A percentile compares a stretch with the other conserved stretches of the same genome.
These are phyloP conservation scores for Neosalanx taihuensis DNA, from an alignment of 2,797 vertebrate genomes.

Conservation along the genomic window DNA sequence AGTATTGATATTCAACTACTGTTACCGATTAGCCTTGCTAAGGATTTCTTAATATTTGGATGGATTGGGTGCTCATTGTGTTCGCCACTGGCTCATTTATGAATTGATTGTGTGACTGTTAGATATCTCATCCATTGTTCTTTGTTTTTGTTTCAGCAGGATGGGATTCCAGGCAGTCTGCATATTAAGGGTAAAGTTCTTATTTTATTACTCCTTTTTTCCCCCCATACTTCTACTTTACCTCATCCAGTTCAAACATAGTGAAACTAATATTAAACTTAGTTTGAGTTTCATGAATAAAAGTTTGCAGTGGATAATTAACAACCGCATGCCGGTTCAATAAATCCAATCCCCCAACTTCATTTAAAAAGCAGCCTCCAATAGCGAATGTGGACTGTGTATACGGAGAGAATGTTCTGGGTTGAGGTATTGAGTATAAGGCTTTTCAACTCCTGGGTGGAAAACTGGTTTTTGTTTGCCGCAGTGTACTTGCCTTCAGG, in stretches of 20 bases:
- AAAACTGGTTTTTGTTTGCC: not conserved
- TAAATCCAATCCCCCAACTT: not conserved
- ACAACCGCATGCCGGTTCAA: not conserved
- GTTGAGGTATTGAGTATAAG: not conserved
- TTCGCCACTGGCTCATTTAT: not conserved
- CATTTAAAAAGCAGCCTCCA: not conserved
- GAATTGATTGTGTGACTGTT: constrained; percentile 18
- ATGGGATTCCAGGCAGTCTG: constrained; percentile 81
- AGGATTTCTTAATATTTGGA: not conserved
- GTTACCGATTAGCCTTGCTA: not conserved
- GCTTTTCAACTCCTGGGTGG: not conserved
- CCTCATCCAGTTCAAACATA: not conserved
- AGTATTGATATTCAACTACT: constrained; percentile 14
- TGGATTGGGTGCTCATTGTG: not conserved
- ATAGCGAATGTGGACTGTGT: not conserved
- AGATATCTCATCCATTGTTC: constrained; percentile 32
- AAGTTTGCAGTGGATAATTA: not conserved
- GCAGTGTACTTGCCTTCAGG: not conserved
- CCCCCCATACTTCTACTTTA: not conserved
- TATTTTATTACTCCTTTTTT: constrained; percentile 3
- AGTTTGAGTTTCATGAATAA: not conserved
- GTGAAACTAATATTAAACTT: not conserved
- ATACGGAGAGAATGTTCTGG: not conserved
- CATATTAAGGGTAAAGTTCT: constrained; percentile 82
- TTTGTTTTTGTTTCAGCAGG: constrained; percentile 79